These are phyloP conservation scores for Pseudanteris insignis DNA, from an alignment of 2,888 invertebrate species.

Conservation along the genomic window DNA sequence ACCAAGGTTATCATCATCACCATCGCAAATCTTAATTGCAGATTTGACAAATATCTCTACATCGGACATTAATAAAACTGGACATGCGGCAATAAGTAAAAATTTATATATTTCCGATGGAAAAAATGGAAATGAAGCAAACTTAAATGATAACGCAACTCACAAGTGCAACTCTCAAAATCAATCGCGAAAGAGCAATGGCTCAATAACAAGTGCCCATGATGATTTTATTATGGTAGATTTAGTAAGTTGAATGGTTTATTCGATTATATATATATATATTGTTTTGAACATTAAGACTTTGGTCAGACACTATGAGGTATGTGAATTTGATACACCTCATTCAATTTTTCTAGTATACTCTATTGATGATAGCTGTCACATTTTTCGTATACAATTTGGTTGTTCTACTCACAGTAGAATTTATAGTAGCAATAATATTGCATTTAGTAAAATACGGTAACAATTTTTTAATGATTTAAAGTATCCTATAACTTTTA, in stretches of 20 bases:
- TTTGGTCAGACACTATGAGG: too few relatives aligned
- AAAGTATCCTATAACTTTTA: too few relatives aligned
- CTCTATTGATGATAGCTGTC: background rate
- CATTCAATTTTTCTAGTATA: too few relatives aligned
- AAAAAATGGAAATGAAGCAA: slow-evolving; percentile 59
- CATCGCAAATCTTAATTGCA: slow-evolving; percentile 50
- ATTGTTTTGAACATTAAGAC: too few relatives aligned
- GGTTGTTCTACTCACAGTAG: too few relatives aligned
- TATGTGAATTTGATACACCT: too few relatives aligned
- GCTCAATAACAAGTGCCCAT: slow-evolving; percentile 69
- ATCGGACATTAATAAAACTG: background rate
- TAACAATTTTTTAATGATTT: too few relatives aligned
- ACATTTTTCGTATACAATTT: background rate
- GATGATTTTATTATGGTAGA: slow-evolving; percentile 79
- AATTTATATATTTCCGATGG: slow-evolving; percentile 48
- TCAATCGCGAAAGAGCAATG: slow-evolving; percentile 66
- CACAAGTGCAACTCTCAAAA: slow-evolving; percentile 63
- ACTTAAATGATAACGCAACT: slow-evolving; percentile 57
- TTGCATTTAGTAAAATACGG: too few relatives aligned
- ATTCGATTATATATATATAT: too few relatives aligned
- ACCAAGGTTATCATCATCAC: slow-evolving; percentile 62
- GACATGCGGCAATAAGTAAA: slow-evolving; percentile 28
- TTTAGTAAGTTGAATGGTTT: slow-evolving; percentile 74
- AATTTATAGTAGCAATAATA: too few relatives aligned
- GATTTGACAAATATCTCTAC: slow-evolving; percentile 43